These are phyloP conservation scores for Alca torda DNA, from an alignment of 2,797 vertebrate genomes.

Conservation along the genomic window DNA sequence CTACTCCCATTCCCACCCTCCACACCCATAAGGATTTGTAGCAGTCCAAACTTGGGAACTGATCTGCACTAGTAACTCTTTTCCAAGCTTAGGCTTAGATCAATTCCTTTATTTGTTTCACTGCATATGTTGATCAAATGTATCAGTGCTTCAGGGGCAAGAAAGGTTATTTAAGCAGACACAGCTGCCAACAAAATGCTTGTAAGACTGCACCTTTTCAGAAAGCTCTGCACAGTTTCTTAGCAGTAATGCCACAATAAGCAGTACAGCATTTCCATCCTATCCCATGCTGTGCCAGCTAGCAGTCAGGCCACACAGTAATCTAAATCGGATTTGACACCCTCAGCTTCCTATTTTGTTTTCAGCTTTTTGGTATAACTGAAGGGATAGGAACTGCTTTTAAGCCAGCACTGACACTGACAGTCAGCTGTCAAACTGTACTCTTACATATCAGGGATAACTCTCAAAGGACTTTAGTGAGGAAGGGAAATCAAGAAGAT, in stretches of 20 bases:
- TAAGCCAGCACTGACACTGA: background rate
- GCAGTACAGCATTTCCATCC: background rate
- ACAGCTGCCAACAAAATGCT: background rate
- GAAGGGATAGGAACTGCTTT: background rate
- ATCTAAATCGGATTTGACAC: background rate
- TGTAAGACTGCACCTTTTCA: background rate
- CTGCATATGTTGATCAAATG: background rate
- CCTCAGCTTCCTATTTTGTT: background rate
- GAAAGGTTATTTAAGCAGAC: background rate
- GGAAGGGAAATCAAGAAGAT: background rate
- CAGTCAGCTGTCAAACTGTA: background rate
- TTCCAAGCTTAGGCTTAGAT: background rate
- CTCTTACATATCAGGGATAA: background rate
- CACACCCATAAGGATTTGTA: background rate
- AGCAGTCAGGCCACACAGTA: rapidly evolving
- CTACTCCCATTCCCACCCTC: background rate
- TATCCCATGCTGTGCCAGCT: background rate
- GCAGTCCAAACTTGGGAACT: background rate
- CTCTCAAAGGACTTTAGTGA: background rate
- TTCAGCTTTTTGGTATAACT: background rate
- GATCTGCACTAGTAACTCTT: background rate
- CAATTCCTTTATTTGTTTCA: background rate
- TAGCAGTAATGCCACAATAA: background rate
- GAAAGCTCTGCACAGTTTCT: background rate
- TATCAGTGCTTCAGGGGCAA: background rate